Evolutionary conservation across 2,113 vertebrate genomes (phyloP), one percentile per base, ranked within the genome.

Genomic region (Phaetusa simplex): DNA sequence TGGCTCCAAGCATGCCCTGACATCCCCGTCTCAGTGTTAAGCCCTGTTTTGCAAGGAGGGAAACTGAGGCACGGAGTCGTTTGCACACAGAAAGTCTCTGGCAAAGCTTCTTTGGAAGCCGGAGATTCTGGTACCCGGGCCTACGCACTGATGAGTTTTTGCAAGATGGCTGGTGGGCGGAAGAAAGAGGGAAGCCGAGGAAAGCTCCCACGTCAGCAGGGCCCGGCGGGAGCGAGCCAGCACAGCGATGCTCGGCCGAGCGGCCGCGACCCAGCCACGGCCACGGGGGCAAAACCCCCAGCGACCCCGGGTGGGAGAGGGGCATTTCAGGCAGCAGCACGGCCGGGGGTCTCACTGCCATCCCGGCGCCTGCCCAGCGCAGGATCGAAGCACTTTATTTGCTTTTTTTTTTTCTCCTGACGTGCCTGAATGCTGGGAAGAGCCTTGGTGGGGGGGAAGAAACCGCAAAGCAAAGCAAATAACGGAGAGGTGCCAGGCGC

Each of bases 61-160:
- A 93, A 89, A 89, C 81, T 70, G 93, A 97, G 93, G 94, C 65
- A 91, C 14, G 1, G 82, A 14, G 6, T 14, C 0, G 1, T 23
- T 17, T 36, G 17, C 1, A 11, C 4, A 6, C 14, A 4, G 15
- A 29, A 71, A 74, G 24, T 19, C 50, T 27, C 34, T 29, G 6
- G 87, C 59, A 5, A 56, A 7, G 38, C 7, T 22, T 1, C 1
- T 18, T 2, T 30, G 66, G 56, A 71, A 65, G 43, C 8, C 0
- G 2, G 64, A 49, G 64, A 12, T 56, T 86, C 62, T 50, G 82
- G 82, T 14, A 11, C 3, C 49, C 16, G 6, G 40, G 43, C 5
- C 3, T 21, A 34, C 34, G 32, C 8, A 2, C 5, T 0, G 1
- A 3, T 4, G 9, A 49, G 8, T 26, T 56, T 59, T 34, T 42